Base-by-base conservation (phyloP, 2,888 invertebrate species). In the Drosophila recens region DNA sequence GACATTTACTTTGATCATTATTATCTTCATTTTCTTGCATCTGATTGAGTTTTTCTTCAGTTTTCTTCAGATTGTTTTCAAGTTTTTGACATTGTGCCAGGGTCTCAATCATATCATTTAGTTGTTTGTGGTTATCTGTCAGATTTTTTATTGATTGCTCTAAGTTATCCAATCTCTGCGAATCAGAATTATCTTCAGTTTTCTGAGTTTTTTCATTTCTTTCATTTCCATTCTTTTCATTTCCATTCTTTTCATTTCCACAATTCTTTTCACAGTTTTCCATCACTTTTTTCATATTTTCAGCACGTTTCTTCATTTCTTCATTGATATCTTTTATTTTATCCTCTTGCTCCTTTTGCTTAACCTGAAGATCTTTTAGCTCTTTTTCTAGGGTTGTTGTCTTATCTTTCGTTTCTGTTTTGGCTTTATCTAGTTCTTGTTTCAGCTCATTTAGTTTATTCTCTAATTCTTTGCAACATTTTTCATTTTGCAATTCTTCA, bases 381-480 rank as follows among this genome's bases (percentile, higher is more conserved):
- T 79, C 49, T 0, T 52, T 56, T 8, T 62, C 38, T 0, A 76
- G 13, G 0, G 52, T 6, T 1, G 36, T 48, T 0, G 42, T n/a
- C 17, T 67, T 46, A 0, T 54, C 10, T 2, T n/a, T 4, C 0
- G n/a, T 8, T 8, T 23, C 23, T 6, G 5, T 27, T 38, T 48
- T 64, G 0, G 33, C 15, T 5, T 6, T 0, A 0, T 49, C 48
- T 1, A 79, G 13, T 40, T 63, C 54, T 0, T n/a, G 3, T 4
- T 46, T 57, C 0, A 85, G 23, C 1, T 54, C 46, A 1, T 46
- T n/a, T 6, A 72, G 5, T n/a, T 43, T 65, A 0, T 0, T 0
- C 3, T 62, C 43, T 3, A 78, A 2, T 1, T 66, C 51, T 4
- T 10, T 11, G 49, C 82, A 80, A n/a, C 85, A 80, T n/a, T 45